phyloP scores from a whole-genome alignment of 1,140 invertebrate species.

The Drosophila persimilis region DNA sequence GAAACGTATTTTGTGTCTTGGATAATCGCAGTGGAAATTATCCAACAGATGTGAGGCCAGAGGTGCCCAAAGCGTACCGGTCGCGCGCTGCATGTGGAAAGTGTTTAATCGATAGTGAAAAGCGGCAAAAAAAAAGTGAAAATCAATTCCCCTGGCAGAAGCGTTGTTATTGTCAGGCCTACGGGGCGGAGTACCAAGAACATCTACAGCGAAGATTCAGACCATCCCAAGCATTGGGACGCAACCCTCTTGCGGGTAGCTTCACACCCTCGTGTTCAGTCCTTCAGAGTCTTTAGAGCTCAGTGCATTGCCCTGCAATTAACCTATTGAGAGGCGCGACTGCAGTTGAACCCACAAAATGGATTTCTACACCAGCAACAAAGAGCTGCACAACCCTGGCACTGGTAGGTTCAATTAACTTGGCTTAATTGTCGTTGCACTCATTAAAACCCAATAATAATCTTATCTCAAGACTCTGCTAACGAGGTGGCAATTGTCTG shows the following conservation, averaged over 20 bases:
- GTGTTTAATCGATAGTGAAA: slow-evolving; percentile 77
- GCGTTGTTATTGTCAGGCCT: slow-evolving; percentile 34
- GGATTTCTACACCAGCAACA: slow-evolving; percentile 75
- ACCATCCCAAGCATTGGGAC: slow-evolving; percentile 20
- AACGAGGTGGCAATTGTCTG: slow-evolving; percentile 17
- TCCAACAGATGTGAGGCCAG: slow-evolving; percentile 37
- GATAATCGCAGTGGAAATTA: slow-evolving; percentile 45
- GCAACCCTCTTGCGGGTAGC: slow-evolving; percentile 15
- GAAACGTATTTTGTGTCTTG: slow-evolving; percentile 48
- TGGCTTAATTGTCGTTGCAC: slow-evolving; percentile 33
- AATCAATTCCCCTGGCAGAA: slow-evolving; percentile 44
- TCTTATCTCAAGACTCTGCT: slow-evolving; percentile 53
- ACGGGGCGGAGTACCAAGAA: background rate
- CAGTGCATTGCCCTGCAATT: slow-evolving; percentile 69
- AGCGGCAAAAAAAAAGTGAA: slow-evolving; percentile 42
- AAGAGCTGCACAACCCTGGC: slow-evolving; percentile 45
- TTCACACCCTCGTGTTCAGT: slow-evolving; percentile 39
- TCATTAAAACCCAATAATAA: slow-evolving; percentile 20
- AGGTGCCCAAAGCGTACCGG: slow-evolving; percentile 13
- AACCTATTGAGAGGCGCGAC: slow-evolving; percentile 45
- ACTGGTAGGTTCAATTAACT: slow-evolving; percentile 62
- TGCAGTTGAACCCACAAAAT: slow-evolving; percentile 41
- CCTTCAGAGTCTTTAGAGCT: slow-evolving; percentile 10
- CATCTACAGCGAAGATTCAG: background rate
- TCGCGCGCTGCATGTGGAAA: slow-evolving; percentile 46